Base-by-base conservation (phyloP, 1,140 invertebrate genomes). In the Melitaea cinxia region DNA sequence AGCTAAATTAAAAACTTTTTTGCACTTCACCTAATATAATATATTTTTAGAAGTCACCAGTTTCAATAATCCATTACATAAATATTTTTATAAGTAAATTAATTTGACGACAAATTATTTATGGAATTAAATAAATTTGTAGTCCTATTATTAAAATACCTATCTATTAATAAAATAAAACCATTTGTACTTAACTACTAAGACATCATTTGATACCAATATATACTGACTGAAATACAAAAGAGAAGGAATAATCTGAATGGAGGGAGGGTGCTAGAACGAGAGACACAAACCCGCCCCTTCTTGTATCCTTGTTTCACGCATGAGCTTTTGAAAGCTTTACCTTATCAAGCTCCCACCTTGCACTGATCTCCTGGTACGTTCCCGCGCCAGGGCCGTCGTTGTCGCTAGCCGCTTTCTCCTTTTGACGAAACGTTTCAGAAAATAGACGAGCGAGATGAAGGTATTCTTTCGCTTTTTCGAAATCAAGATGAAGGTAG, bases 371-470 rank as follows among this genome's bases (percentile, higher is more conserved):
- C 52, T 72, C 89, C 83, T 91, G 81, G 88, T 92, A 91, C 62
- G 78, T 91, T 91, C 89, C 89, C 91, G 91, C 91, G 89, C 70
- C 79, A 68, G 58, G 67, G 75, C 70, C 82, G 73, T 64, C 82
- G 73, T 77, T 88, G 87, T 88, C 84, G 83, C 83, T 88, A 88
- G 84, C 83, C 83, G 82, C 87, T 88, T 85, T 88, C 85, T 88
- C 85, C 81, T 85, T 85, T 83, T 85, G 70, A 68, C 73, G 72
- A 72, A n/a, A 71, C 71, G 74, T 84, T 82, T 80, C 82, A 74
- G 68, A 65, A 59, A 12, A 17, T 19, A 42, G 4, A 55, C 80
- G 72, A 72, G 73, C 7, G 60, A 77, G 68, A 71, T 62, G 45
- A 33, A 6, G 55, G 28, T 52, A 60, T 33, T 52, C 49, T 50